Conservation (phyloP, 2,797 vertebrate genomes). For the Myotis findleyi region DNA sequence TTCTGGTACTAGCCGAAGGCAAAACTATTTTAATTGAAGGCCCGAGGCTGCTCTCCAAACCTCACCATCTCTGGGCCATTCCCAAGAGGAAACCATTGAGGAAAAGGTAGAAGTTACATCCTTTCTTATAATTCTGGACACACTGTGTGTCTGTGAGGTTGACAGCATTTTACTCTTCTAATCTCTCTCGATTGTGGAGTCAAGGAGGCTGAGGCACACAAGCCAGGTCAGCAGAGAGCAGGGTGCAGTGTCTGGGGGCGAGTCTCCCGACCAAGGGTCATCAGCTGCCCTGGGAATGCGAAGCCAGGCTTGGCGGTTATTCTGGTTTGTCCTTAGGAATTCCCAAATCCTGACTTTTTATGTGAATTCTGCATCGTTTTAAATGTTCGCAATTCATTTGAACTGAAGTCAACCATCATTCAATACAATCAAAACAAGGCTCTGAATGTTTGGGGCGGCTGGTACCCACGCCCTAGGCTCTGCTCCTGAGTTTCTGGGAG, state of each 20-base stretch:
- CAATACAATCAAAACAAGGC: background rate
- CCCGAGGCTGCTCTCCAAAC: conserved; percentile 65
- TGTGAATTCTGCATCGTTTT: background rate
- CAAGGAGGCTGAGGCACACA: background rate
- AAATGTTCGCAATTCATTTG: background rate
- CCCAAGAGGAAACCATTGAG: conserved; percentile 56
- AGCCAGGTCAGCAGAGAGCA: background rate
- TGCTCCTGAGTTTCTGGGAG: rapidly evolving
- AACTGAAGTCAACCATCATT: conserved; percentile 7
- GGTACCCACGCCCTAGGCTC: background rate
- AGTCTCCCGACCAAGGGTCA: no score
- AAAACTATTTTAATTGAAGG: conserved; percentile 66
- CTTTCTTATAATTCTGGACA: conserved; percentile 35
- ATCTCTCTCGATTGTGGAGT: background rate
- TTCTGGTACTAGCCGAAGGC: conserved; percentile 75
- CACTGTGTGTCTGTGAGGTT: background rate
- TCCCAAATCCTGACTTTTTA: background rate
- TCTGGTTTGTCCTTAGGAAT: background rate
- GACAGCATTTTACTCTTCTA: background rate
- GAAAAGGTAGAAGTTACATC: background rate
- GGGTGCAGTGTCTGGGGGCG: background rate
- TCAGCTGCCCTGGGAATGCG: background rate
- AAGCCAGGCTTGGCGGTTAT: background rate
- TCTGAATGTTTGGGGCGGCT: no score
- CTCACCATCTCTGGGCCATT: conserved; percentile 60